Evolutionary conservation across 23 tunicate genomes (phyloP).

Genomic region (Styela plicata): DNA sequence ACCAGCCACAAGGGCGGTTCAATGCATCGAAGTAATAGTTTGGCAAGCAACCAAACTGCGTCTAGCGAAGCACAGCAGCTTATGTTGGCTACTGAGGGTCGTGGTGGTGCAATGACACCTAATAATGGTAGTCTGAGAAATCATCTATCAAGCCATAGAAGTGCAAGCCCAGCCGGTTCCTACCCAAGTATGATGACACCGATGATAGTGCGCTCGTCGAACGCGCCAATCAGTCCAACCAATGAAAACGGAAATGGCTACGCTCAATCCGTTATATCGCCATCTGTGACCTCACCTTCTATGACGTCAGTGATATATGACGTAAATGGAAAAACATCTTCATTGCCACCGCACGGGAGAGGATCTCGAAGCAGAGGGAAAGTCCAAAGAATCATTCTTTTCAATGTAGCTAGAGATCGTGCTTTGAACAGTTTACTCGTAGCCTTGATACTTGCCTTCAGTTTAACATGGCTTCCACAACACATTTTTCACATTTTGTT

Average conservation of each 20-base stretch:
- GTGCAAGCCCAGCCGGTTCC: conserved; percentile 25
- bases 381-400: conserved; percentile 29
- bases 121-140: conserved; percentile 20
- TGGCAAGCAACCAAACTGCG: conserved; percentile 28
- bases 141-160: conserved; percentile 6
- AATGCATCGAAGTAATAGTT: conserved; percentile 22
- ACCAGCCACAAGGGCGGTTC: conserved; percentile 30
- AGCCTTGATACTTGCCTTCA: conserved; percentile 48
- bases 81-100: conserved; percentile 7
- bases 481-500: conserved; percentile 47
- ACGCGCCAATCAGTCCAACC: conserved; percentile 6
- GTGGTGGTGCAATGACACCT: not conserved
- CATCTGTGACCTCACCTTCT: conserved; percentile 57
- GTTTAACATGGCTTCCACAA: conserved; percentile 64
- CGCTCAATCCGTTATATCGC: conserved; percentile 57
- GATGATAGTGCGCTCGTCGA: conserved; percentile 17
- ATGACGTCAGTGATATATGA: conserved; percentile 44
- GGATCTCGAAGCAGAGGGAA: conserved; percentile 43
- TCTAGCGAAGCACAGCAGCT: conserved; percentile 33
- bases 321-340: conserved; percentile 41
- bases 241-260: not conserved
- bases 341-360: conserved; percentile 88
- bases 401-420: conserved; percentile 53
- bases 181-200: conserved; percentile 29
- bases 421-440: conserved; percentile 56